phyloP scores from a whole-genome alignment of 2,888 invertebrate genomes.

The Amblyjoppa fuscipennis region DNA sequence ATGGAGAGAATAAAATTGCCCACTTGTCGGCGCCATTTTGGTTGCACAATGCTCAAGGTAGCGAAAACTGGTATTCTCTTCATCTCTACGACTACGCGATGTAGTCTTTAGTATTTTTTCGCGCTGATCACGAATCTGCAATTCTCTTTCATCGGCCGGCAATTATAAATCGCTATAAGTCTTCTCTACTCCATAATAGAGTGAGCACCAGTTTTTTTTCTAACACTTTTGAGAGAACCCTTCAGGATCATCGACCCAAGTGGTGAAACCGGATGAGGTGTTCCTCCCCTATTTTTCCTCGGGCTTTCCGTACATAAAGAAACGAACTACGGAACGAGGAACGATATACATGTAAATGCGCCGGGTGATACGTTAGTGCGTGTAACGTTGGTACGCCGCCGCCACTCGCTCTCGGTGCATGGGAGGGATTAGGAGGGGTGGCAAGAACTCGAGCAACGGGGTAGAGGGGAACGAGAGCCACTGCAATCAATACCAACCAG shows the following conservation, averaged over 20 bases:
- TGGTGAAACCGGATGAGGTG: conserved; percentile 49
- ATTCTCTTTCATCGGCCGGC: not conserved
- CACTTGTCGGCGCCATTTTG: conserved; percentile 4
- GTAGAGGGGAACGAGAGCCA: conserved; percentile 58
- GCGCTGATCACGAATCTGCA: not conserved
- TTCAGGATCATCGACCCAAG: conserved; percentile 41
- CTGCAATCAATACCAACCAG: conserved; percentile 78
- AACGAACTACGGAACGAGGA: conserved; percentile 44
- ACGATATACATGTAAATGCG: conserved; percentile 61
- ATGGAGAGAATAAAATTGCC: not conserved
- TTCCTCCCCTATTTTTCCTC: conserved; percentile 30
- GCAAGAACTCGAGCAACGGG: conserved; percentile 47
- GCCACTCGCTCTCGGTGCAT: conserved; percentile 53
- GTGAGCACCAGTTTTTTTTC: not conserved
- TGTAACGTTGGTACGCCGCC: conserved; percentile 65
- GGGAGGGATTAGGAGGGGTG: conserved; percentile 60
- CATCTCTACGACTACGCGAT: not conserved
- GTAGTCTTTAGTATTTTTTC: not conserved
- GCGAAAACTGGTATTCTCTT: not conserved
- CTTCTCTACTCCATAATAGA: not conserved
- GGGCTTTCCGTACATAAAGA: conserved; percentile 31
- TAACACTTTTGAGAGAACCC: not conserved
- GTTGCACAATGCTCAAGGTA: not conserved
- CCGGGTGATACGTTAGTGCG: conserved; percentile 62
- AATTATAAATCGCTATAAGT: not conserved